Percentiles rank a stretch among this genome's conserved stretches.
These are phyloP conservation scores for Nysson spinosus DNA, from an alignment of 2,888 invertebrate species.

Conservation along the genomic window DNA sequence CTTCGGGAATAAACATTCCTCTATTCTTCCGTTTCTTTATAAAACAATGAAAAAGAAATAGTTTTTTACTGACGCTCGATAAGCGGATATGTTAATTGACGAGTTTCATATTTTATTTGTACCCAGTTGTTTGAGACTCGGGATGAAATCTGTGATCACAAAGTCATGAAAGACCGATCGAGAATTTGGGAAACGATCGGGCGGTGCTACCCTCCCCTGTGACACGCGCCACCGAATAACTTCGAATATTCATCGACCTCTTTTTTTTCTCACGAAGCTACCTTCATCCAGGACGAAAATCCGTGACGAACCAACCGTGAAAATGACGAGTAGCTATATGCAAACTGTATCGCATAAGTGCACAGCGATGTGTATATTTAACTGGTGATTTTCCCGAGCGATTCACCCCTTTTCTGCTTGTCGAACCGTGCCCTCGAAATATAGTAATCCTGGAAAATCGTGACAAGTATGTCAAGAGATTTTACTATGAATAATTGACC, in stretches of 20 bases:
- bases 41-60: too few relatives aligned
- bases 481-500: too few relatives aligned
- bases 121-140: too few relatives aligned
- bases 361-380: slow-evolving; percentile 52
- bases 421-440: slow-evolving; percentile 17
- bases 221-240: slow-evolving; percentile 42
- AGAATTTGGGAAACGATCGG: slow-evolving; percentile 36
- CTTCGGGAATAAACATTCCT: too few relatives aligned
- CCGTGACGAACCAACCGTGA: slow-evolving; percentile 70
- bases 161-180: slow-evolving; percentile 6
- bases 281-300: slow-evolving; percentile 42
- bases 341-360: slow-evolving; percentile 58
- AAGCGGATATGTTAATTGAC: too few relatives aligned
- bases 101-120: too few relatives aligned
- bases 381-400: slow-evolving; percentile 40
- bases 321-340: slow-evolving; percentile 69
- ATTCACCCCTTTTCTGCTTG: slow-evolving; percentile 23
- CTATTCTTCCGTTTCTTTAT: too few relatives aligned
- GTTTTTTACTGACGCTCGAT: too few relatives aligned
- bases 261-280: slow-evolving; percentile 68
- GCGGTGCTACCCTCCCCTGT: slow-evolving; percentile 26
- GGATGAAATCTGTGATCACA: neutral
- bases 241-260: slow-evolving; percentile 44
- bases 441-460: slow-evolving; percentile 22
- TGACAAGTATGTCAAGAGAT: neutral